A percentile compares a stretch with the other conserved stretches of the same genome.
Evolutionary conservation across 23 tunicate genomes (phyloP).

Genomic region (Diplosoma virens): DNA sequence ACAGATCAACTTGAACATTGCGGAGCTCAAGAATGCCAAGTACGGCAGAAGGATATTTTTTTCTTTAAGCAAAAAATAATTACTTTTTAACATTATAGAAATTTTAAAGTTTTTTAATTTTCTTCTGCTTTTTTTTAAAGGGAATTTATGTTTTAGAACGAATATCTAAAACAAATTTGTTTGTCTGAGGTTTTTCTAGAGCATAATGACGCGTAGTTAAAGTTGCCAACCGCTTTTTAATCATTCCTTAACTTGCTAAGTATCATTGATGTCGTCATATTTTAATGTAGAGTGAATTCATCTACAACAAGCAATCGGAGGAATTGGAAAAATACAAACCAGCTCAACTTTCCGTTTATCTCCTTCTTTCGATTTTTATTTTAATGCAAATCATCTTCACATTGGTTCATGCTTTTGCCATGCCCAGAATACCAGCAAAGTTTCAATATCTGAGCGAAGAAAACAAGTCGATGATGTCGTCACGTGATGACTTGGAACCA

Average conservation of each 20-base stretch:
- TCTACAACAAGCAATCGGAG: constrained; percentile 28
- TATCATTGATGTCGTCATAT: not conserved
- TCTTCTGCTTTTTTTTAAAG: too few species aligned
- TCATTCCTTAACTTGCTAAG: not conserved
- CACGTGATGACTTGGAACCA: not conserved
- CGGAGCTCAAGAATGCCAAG: constrained; percentile 26
- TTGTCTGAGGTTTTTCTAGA: too few species aligned
- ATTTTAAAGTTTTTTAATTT: too few species aligned
- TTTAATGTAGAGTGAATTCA: constrained; percentile 31
- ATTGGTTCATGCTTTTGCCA: constrained; percentile 43
- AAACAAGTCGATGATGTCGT: not conserved
- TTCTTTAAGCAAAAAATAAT: too few species aligned
- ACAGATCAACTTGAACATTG: not conserved
- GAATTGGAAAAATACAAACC: constrained; percentile 52
- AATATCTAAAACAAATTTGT: too few species aligned
- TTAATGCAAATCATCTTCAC: constrained; percentile 61
- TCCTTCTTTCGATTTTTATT: constrained; percentile 33
- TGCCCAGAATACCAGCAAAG: constrained; percentile 32
- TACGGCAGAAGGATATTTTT: not conserved
- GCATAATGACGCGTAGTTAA: too few species aligned
- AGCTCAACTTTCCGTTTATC: constrained; percentile 21
- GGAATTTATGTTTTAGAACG: too few species aligned
- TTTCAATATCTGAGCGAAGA: not conserved
- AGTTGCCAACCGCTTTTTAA: too few species aligned
- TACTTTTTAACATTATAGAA: not conserved